Base-by-base conservation (phyloP, 1,140 invertebrate species). In the Chrysoperla carnea region DNA sequence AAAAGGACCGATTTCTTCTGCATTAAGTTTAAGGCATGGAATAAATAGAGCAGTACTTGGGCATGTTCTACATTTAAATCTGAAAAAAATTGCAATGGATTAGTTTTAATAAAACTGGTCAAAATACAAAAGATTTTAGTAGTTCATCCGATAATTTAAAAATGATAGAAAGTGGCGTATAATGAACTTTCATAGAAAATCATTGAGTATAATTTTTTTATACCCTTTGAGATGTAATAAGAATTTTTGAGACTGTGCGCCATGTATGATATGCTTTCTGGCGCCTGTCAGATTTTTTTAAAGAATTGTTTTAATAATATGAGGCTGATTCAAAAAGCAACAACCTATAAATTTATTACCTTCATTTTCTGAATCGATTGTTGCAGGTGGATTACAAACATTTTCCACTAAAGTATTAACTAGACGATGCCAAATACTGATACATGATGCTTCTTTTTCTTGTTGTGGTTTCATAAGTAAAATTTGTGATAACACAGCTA, bases 61-160 rank as follows among this genome's bases (percentile, higher is more conserved):
- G 89, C 81, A 63, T 97, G 92, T 60, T 97, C 93, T 8, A 95
- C 88, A 63, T 96, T 96, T 29, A 97, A 65, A 69, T 94, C 89
- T 81, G 64, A 36, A 67, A 72, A 49, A 52, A 51, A 52, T 49
- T 29, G 28, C 41, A 39, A 28, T 17, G n/a, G n/a, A n/a, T n/a
- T n/a, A n/a, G n/a, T n/a, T n/a, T n/a, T n/a, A n/a, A n/a, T n/a
- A n/a, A n/a, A n/a, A n/a, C n/a, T n/a, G n/a, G n/a, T n/a, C n/a
- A n/a, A n/a, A n/a, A n/a, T n/a, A n/a, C n/a, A n/a, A n/a, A n/a
- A n/a, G n/a, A n/a, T n/a, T n/a, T n/a, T n/a, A n/a, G n/a, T n/a
- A n/a, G n/a, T n/a, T n/a, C n/a, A n/a, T n/a, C n/a, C n/a, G n/a
- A n/a, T n/a, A n/a, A n/a, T n/a, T n/a, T n/a, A n/a, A n/a, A n/a